These are phyloP conservation scores for Leptonema lineaticorne DNA, from an alignment of 1,140 invertebrate genomes.

Conservation along the genomic window DNA sequence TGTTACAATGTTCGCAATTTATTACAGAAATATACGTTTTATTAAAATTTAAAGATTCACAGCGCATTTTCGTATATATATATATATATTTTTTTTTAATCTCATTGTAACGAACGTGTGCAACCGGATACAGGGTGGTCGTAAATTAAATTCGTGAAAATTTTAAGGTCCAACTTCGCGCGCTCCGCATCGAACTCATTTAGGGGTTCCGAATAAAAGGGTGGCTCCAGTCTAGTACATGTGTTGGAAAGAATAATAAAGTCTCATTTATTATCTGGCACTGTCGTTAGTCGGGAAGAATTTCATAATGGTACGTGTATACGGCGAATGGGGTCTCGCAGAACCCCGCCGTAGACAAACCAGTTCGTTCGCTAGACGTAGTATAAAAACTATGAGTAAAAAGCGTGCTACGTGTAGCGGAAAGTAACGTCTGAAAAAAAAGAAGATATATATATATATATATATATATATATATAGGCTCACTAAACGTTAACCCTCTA, in stretches of 20 bases:
- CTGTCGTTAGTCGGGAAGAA: conserved; percentile 35
- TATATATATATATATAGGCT: too few relatives aligned
- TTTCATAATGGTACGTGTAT: conserved; percentile 32
- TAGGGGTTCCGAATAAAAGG: too few relatives aligned
- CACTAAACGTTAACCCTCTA: neutral
- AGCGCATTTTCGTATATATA: neutral
- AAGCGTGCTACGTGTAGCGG: conserved; percentile 35
- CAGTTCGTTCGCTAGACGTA: too few relatives aligned
- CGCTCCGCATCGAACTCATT: too few relatives aligned
- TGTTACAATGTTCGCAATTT: too few relatives aligned
- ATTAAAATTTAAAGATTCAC: too few relatives aligned
- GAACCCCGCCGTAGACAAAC: conserved; percentile 4
- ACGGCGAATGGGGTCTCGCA: neutral
- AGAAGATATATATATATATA: too few relatives aligned
- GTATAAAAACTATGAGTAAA: conserved; percentile 29
- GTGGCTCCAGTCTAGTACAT: neutral
- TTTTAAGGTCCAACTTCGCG: conserved; percentile 26
- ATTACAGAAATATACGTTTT: too few relatives aligned
- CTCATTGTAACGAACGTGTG: too few relatives aligned
- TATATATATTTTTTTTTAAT: neutral
- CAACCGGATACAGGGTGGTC: conserved; percentile 27
- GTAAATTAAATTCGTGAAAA: conserved; percentile 42
- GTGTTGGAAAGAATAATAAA: conserved; percentile 36
- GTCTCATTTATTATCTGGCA: conserved; percentile 40
- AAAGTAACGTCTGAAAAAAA: conserved; percentile 5